Conservation (phyloP, 2,113 vertebrate species). For the Solenodon paradoxus region DNA sequence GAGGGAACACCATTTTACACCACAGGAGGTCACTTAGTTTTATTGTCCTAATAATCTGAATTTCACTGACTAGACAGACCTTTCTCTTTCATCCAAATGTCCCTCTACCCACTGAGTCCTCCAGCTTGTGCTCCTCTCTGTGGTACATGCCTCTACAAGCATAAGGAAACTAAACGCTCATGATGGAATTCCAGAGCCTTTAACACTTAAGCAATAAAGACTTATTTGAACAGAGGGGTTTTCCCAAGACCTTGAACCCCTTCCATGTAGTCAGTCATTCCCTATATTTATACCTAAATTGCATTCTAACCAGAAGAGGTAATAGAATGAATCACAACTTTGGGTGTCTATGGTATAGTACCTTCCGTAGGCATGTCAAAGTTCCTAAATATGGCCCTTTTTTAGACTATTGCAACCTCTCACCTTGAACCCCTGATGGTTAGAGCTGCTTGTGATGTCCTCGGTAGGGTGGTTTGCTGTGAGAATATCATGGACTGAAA, state of each 20-base stretch:
- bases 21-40: background rate
- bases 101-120: background rate
- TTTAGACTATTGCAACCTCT: background rate
- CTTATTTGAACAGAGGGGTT: background rate
- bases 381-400: background rate
- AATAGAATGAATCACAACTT: background rate
- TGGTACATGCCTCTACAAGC: background rate
- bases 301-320: background rate
- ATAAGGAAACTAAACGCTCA: background rate
- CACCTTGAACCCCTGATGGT: background rate
- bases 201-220: background rate
- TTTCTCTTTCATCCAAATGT: background rate
- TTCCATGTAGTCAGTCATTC: background rate
- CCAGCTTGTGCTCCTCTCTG: background rate
- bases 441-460: background rate
- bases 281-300: background rate
- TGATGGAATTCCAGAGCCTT: background rate
- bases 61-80: background rate
- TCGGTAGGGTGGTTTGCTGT: background rate
- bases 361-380: background rate
- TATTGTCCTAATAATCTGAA: background rate
- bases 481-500: background rate
- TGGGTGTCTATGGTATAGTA: background rate
- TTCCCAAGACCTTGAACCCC: background rate
- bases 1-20: background rate